A percentile compares a stretch with the other conserved stretches of the same genome.
Conservation (phyloP, 2,888 invertebrate genomes). For the Syrista parreyssii region DNA sequence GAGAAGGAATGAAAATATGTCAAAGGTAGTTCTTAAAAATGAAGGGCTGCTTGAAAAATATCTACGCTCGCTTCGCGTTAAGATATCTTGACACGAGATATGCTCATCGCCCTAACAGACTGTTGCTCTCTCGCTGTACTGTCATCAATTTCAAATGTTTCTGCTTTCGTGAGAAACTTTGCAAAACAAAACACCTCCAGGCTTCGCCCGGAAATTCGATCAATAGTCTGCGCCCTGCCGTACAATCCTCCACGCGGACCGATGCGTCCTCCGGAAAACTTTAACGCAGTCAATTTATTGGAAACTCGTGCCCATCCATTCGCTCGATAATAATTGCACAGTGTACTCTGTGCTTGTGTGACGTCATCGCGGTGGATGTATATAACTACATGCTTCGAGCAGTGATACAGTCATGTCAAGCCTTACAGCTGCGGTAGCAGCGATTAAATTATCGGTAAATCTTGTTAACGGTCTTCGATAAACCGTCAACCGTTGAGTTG, state of each 20-base stretch:
- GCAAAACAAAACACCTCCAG: constrained; percentile 39
- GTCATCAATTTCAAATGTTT: constrained; percentile 34
- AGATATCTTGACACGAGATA: background rate
- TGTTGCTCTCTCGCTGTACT: constrained; percentile 14
- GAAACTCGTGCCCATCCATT: background rate
- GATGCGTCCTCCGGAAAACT: background rate
- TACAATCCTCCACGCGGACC: background rate
- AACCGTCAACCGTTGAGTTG: constrained; percentile 36
- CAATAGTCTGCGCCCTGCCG: background rate
- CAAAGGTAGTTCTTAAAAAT: background rate
- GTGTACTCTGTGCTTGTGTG: background rate
- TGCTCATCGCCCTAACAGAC: background rate
- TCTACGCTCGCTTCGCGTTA: background rate
- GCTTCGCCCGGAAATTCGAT: background rate
- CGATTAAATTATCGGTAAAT: constrained; percentile 50
- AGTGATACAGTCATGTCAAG: constrained; percentile 24
- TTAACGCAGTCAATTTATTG: background rate
- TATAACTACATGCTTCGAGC: background rate
- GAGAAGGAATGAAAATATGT: background rate
- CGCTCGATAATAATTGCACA: background rate
- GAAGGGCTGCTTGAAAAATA: background rate
- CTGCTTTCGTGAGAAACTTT: constrained; percentile 30
- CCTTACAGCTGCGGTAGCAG: constrained; percentile 37
- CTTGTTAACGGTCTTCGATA: constrained; percentile 48
- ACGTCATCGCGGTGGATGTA: background rate